Evolutionary conservation across 2,113 vertebrate genomes (phyloP).

Genomic region (Eleginops maclovinus): DNA sequence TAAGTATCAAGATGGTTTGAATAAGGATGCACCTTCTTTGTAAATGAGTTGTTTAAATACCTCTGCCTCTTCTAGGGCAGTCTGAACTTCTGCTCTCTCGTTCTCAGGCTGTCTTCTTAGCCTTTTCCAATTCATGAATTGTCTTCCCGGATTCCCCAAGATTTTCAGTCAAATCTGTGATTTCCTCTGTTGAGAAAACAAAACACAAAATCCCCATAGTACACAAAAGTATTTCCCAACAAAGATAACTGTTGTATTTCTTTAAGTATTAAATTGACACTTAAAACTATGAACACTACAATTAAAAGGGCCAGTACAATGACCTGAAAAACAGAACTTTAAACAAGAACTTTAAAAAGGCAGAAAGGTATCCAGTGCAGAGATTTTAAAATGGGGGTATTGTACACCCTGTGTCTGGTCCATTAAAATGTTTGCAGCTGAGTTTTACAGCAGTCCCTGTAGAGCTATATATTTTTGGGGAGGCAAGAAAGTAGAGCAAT

Average conservation of each 20-base stretch:
- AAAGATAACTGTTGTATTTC: not conserved
- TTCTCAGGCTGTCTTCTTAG: conserved; percentile 88
- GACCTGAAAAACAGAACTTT: too few species aligned
- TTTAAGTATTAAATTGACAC: not conserved
- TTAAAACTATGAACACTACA: too few species aligned
- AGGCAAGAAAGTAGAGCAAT: too few species aligned
- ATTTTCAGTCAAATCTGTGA: conserved; percentile 78
- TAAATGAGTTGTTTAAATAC: conserved; percentile 4
- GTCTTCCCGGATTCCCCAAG: conserved; percentile 87
- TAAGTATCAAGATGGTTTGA: not conserved
- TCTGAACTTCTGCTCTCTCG: conserved; percentile 90
- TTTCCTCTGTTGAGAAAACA: conserved; percentile 82
- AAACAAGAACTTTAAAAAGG: too few species aligned
- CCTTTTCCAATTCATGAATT: conserved; percentile 91
- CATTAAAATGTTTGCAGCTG: too few species aligned
- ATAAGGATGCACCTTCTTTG: not conserved
- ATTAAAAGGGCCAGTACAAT: too few species aligned
- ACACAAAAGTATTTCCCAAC: not conserved
- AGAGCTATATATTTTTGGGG: too few species aligned
- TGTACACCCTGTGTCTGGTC: too few species aligned
- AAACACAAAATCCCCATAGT: not conserved
- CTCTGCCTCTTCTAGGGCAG: conserved; percentile 89
- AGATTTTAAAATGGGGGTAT: too few species aligned
- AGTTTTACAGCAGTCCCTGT: too few species aligned
- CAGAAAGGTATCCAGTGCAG: too few species aligned